A percentile compares a stretch with the other conserved stretches of the same genome.
Conservation (phyloP, 2,113 vertebrate species). For the Hassar affinis region DNA sequence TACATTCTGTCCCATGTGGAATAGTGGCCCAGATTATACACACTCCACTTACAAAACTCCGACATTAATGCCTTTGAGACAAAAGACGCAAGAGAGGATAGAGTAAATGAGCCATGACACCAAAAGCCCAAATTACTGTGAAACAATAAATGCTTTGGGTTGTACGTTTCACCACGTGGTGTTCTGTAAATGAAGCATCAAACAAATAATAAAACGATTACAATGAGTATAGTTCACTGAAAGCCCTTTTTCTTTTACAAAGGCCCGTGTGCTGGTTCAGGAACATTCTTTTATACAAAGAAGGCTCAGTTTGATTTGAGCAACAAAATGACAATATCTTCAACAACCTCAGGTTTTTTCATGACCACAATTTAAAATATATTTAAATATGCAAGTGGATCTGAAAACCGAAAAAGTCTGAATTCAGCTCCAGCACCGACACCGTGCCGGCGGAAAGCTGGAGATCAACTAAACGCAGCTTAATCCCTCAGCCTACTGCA, state of each 20-base stretch:
- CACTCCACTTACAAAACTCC: slow-evolving; percentile 24
- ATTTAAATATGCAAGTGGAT: neutral
- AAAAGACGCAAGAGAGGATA: slow-evolving; percentile 32
- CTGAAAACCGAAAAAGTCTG: neutral
- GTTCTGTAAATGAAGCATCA: slow-evolving; percentile 8
- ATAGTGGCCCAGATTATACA: slow-evolving; percentile 48
- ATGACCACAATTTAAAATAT: neutral
- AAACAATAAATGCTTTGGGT: slow-evolving; percentile 36
- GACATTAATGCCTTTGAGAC: slow-evolving; percentile 39
- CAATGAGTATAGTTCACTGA: neutral
- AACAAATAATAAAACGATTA: neutral
- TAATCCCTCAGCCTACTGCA: neutral
- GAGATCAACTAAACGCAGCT: neutral
- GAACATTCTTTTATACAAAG: neutral
- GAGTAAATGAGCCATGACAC: slow-evolving; percentile 42
- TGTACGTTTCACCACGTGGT: neutral
- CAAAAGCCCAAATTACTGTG: slow-evolving; percentile 45
- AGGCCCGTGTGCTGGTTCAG: neutral
- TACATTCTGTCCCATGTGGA: slow-evolving; percentile 49
- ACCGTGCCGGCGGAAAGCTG: neutral
- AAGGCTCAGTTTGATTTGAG: neutral
- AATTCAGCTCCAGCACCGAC: neutral
- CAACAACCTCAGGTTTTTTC: neutral
- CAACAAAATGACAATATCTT: neutral
- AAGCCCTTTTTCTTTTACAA: neutral